Percentiles rank a stretch among this genome's conserved stretches.
These are phyloP conservation scores for Catalaphyllia jardinei DNA, from an alignment of 64 coral and sea anemone genomes.

Conservation along the genomic window DNA sequence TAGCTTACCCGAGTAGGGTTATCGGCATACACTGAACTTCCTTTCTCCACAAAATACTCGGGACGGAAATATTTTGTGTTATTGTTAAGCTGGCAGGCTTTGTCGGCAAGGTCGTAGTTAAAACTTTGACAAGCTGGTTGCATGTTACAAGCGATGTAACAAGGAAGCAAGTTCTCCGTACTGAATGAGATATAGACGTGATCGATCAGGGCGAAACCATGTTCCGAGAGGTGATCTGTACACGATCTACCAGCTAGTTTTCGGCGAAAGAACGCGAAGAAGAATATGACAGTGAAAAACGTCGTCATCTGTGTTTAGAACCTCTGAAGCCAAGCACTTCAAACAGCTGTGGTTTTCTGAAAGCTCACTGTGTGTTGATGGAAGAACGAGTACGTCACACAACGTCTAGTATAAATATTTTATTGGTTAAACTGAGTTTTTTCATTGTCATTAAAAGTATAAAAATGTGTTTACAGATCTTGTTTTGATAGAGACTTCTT, in stretches of 20 bases:
- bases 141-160: conserved; percentile 7
- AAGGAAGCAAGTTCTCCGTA: not conserved
- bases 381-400: too few species aligned
- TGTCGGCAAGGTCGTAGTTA: conserved; percentile 25
- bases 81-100: conserved; percentile 23
- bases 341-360: too few species aligned
- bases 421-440: too few species aligned
- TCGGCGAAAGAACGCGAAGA: not conserved
- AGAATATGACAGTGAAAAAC: not conserved
- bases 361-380: too few species aligned
- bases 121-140: conserved; percentile 22
- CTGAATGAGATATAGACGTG: not conserved
- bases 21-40: not conserved
- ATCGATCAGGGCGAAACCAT: conserved; percentile 11
- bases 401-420: too few species aligned
- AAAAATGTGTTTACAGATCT: too few species aligned
- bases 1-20: conserved; percentile 22
- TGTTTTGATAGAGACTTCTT: too few species aligned
- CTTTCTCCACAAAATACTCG: conserved; percentile 30
- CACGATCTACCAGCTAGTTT: not conserved
- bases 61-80: conserved; percentile 13
- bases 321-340: too few species aligned
- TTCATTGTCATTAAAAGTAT: too few species aligned
- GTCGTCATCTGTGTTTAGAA: too few species aligned
- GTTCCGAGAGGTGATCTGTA: not conserved